Base-by-base conservation (phyloP, 2,113 vertebrate species). In the Cettia cetti region DNA sequence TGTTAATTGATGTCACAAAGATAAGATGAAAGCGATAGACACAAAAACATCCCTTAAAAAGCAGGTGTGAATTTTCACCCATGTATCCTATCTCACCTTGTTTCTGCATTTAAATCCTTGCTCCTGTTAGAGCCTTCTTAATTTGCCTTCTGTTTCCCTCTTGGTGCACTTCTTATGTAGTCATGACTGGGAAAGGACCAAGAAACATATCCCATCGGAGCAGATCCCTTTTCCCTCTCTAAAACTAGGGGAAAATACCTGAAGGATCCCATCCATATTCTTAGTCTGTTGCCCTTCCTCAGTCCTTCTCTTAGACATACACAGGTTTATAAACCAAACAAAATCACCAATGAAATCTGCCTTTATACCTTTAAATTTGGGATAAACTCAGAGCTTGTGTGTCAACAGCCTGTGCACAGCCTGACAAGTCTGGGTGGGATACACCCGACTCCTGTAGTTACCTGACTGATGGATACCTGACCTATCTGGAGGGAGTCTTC, bases 1-100 rank as follows among this genome's bases (percentile, higher is more conserved):
- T 80, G 60, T 79, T 90, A 90, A 94, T 92, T 94, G 90, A 28
- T 94, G 81, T 93, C 70, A 45, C 27, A 13, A 74, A 42, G 42
- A 27, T 3, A 56, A 84, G 76, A 92, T 84, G 15, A 90, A 95
- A 96, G 91, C 1, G 16, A 75, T 8, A 94, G 80, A 77, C 92
- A 80, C 75, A 65, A 85, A 95, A 93, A 21, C 74, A 72, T 45
- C 78, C 44, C 59, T 65, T 92, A 56, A 70, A 84, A 85, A 35
- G 18, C 24, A 82, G 81, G 47, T 89, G 79, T 86, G 89, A 92
- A 75, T 91, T 86, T 66, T 74, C 39, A 50, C 22, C 76, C 37
- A 4, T 37, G 37, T 45, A 28, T 81, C 60, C 49, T 52, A 3
- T 37, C 64, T 86, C 4, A 0, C 21, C 50, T 83, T 63, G 26